phyloP scores from a whole-genome alignment of 2,888 invertebrate genomes.

The Drosophila greeni region DNA sequence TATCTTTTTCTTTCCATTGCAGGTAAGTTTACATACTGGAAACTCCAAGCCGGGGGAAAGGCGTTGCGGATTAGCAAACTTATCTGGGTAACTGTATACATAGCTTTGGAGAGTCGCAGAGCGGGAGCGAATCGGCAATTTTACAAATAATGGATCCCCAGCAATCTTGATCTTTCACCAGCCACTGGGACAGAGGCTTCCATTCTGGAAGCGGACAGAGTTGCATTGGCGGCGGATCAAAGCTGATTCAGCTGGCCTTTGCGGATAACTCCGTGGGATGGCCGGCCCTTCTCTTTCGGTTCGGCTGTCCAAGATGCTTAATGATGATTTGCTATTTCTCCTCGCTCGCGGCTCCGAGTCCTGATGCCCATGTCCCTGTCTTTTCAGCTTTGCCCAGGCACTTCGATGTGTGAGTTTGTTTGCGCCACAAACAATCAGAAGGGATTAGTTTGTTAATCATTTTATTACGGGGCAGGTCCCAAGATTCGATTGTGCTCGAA shows the following conservation, averaged over 20 bases:
- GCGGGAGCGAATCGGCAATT: conserved; percentile 31
- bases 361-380: conserved; percentile 43
- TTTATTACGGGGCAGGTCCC: conserved; percentile 56
- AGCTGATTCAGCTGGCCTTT: conserved; percentile 21
- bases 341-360: conserved; percentile 22
- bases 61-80: conserved; percentile 54
- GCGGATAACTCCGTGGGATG: conserved; percentile 25
- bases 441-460: conserved; percentile 71
- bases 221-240: conserved; percentile 42
- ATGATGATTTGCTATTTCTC: conserved; percentile 69
- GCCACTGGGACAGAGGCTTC: conserved; percentile 35
- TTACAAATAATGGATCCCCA: conserved; percentile 35
- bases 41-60: conserved; percentile 30
- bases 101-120: conserved; percentile 25
- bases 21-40: conserved; percentile 54
- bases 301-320: conserved; percentile 50
- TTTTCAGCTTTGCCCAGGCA: conserved; percentile 15
- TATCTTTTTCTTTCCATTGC: conserved; percentile 45
- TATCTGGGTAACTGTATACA: conserved; percentile 41
- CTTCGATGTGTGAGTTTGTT: conserved; percentile 43
- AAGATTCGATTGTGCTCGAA: conserved; percentile 38
- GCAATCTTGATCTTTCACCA: conserved; percentile 52
- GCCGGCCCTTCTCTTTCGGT: conserved; percentile 16
- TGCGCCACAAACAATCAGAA: conserved; percentile 63
- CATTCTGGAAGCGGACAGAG: conserved; percentile 17